These are phyloP conservation scores for Neodiprion lecontei DNA, from an alignment of 1,140 invertebrate genomes.

Conservation along the genomic window DNA sequence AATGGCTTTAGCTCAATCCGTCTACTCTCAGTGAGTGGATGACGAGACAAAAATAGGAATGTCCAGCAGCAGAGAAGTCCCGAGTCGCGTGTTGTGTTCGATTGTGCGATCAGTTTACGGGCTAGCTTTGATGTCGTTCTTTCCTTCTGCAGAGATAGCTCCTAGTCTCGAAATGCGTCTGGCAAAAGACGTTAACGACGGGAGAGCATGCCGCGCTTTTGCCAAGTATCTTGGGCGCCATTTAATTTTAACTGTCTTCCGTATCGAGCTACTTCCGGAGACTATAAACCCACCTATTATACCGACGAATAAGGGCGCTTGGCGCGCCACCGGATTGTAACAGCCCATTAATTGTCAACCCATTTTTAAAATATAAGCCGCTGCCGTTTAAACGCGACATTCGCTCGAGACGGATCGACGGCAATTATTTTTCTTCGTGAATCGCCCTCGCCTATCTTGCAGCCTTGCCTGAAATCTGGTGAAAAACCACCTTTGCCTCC, in stretches of 20 bases:
- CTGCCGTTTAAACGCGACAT: not conserved
- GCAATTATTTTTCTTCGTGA: not conserved
- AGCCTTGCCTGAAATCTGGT: not conserved
- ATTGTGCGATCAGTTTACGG: not conserved
- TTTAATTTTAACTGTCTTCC: slow-evolving; percentile 3
- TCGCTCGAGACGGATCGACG: not conserved
- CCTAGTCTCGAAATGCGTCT: not conserved
- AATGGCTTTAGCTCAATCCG: too few species aligned
- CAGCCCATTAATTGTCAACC: not conserved
- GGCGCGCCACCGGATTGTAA: not conserved
- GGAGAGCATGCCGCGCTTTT: not conserved
- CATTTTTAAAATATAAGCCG: not conserved
- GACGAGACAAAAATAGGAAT: too few species aligned
- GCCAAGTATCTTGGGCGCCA: slow-evolving; percentile 1
- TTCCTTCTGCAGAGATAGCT: not conserved
- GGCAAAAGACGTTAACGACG: not conserved
- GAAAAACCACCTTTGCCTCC: not conserved
- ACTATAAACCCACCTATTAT: not conserved
- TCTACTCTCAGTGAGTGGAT: too few species aligned
- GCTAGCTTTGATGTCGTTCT: too few species aligned
- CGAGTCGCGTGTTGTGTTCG: not conserved
- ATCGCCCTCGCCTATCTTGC: not conserved
- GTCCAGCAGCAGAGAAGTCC: too few species aligned
- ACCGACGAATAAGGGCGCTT: too few species aligned
- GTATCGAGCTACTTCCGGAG: slow-evolving; percentile 4